Evolutionary conservation across 1,140 invertebrate genomes (phyloP).

Genomic region (Helicoverpa armigera): DNA sequence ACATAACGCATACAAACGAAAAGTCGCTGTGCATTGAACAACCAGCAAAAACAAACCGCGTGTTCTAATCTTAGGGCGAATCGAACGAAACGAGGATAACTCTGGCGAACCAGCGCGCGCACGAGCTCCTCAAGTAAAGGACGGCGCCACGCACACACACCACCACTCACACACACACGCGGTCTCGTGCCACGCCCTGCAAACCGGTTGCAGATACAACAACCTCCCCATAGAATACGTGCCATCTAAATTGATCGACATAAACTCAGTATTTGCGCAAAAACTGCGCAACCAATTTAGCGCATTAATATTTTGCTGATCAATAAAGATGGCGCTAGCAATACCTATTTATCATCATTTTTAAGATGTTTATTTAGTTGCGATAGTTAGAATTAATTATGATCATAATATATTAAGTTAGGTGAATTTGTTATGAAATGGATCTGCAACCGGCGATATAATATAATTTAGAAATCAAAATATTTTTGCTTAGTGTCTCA

Average conservation of each 20-base stretch:
- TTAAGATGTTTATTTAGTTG: conserved; percentile 9
- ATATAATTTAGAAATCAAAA: conserved; percentile 24
- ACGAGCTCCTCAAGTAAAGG: conserved; percentile 93
- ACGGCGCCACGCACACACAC: conserved; percentile 66
- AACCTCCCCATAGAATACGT: neutral
- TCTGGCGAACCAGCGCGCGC: conserved; percentile 94
- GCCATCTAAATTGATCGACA: neutral
- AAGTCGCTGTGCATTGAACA: conserved; percentile 66
- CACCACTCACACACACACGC: conserved; percentile 67
- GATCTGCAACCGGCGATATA: conserved; percentile 38
- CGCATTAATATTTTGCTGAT: too few species aligned
- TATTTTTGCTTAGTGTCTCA: conserved; percentile 46
- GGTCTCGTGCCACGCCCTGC: conserved; percentile 67
- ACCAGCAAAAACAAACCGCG: conserved; percentile 70
- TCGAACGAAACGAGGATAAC: conserved; percentile 93
- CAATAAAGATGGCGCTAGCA: too few species aligned
- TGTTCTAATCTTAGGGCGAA: conserved; percentile 88
- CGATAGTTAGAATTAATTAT: conserved; percentile 5
- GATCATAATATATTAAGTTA: conserved; percentile 6
- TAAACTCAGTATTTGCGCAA: too few species aligned
- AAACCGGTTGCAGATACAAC: conserved; percentile 61
- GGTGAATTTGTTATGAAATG: neutral
- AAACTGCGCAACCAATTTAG: too few species aligned
- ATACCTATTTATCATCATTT: too few species aligned
- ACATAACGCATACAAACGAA: conserved; percentile 5